Conservation (phyloP, 64 coral and sea anemone species). For the Acropora yongei region DNA sequence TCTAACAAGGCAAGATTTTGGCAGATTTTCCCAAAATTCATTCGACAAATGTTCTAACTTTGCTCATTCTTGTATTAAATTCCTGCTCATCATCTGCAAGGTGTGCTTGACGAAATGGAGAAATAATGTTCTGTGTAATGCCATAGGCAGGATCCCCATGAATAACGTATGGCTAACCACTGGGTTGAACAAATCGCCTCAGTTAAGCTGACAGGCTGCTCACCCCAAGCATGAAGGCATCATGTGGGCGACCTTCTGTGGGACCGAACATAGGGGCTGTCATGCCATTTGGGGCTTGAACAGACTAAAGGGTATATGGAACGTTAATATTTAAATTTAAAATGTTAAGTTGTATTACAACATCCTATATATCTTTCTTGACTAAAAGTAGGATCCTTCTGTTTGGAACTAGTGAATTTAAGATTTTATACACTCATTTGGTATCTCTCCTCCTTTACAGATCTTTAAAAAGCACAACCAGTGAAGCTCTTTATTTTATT, state of each 20-base stretch:
- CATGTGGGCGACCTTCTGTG: not conserved
- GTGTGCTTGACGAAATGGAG: conserved; percentile 65
- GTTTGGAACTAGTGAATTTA: conserved; percentile 59
- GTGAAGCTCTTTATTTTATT: conserved; percentile 30
- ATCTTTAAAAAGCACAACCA: conserved; percentile 72
- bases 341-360: conserved; percentile 53
- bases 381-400: conserved; percentile 52
- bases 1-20: not conserved
- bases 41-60: conserved; percentile 57
- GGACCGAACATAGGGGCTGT: conserved; percentile 71
- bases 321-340: conserved; percentile 39
- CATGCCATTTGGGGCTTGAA: conserved; percentile 57
- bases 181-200: conserved; percentile 51
- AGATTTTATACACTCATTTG: conserved; percentile 54
- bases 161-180: conserved; percentile 68
- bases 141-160: conserved; percentile 76
- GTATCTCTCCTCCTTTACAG: conserved; percentile 56
- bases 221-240: conserved; percentile 34
- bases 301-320: conserved; percentile 60
- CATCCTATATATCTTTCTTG: conserved; percentile 56
- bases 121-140: conserved; percentile 60
- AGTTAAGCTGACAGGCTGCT: conserved; percentile 58
- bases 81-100: conserved; percentile 62
- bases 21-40: conserved; percentile 71
- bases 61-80: conserved; percentile 70